Evolutionary conservation across 2,888 invertebrate genomes (phyloP), one percentile per base, ranked within the genome.

Genomic region (Drosophila acutilabella): DNA sequence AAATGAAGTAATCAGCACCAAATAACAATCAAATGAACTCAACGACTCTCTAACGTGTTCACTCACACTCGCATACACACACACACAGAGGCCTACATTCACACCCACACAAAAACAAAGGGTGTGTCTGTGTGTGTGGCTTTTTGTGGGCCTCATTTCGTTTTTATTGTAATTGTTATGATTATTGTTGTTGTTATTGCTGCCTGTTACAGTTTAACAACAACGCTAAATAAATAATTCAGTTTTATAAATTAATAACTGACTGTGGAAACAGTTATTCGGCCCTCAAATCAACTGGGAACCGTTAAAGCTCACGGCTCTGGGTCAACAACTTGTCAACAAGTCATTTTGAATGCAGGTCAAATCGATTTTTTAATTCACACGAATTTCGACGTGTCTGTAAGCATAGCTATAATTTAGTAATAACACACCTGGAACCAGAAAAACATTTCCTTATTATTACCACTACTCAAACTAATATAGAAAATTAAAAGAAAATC

Each of bases 161-260:
- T 51, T 75, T 78, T 71, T 71, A 84, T 76, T 81, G 69, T 71
- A 71, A 81, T 71, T 62, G 74, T 79, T 76, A 78, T 61, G 79
- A 57, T 73, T 79, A 79, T 88, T 70, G 71, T 66, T 68, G 57
- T 47, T 54, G 52, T 38, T 62, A 20, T 48, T 62, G 47, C 14
- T 54, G 76, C 11, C 58, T 45, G 62, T 72, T 72, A 67, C 73
- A 60, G 64, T 68, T 77, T 53, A 75, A 61, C 59, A 60, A 45
- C 57, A 44, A 36, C 16, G 26, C 45, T 64, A 64, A 82, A 81
- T 81, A 86, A 81, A 81, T 81, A 86, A 81, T 82, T 82, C 80
- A 69, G 56, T 59, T 80, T 61, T 73, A 64, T 85, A 69, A 67
- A 74, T 74, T 58, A 82, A 54, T 66, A 75, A 78, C 38, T 5